Percentiles rank a stretch among this genome's conserved stretches.
Evolutionary conservation across 2,888 invertebrate species (phyloP).

Genomic region (Villa cingulata): DNA sequence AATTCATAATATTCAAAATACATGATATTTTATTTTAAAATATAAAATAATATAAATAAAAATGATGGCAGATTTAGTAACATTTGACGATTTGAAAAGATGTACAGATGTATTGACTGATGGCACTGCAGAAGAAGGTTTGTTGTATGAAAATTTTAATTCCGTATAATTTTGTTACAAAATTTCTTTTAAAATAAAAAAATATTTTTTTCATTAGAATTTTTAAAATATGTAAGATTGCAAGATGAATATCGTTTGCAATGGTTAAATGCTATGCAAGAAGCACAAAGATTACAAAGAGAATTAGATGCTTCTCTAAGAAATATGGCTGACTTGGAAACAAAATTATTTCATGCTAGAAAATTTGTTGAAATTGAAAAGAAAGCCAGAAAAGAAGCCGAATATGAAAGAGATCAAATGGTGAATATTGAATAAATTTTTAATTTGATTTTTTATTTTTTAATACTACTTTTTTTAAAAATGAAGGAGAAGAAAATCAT

Average conservation of each 20-base stretch:
- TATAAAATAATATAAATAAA: no score
- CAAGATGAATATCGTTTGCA: constrained; percentile 57
- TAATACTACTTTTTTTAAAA: constrained; percentile 7
- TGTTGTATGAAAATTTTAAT: not conserved
- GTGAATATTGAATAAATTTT: constrained; percentile 41
- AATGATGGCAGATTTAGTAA: constrained; percentile 49
- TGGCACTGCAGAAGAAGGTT: constrained; percentile 55
- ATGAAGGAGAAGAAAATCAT: constrained; percentile 56
- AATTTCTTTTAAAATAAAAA: not conserved
- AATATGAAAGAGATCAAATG: constrained; percentile 58
- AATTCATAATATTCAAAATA: no score
- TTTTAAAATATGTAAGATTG: constrained; percentile 56
- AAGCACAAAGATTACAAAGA: constrained; percentile 56
- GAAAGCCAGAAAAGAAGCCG: constrained; percentile 50
- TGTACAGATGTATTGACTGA: constrained; percentile 50
- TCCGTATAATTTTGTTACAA: not conserved
- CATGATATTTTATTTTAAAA: no score
- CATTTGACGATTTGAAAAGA: constrained; percentile 58
- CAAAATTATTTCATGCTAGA: constrained; percentile 67
- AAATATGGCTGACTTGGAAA: constrained; percentile 61
- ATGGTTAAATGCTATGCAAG: constrained; percentile 54
- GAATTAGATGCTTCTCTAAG: constrained; percentile 56
- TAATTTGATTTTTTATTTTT: not conserved
- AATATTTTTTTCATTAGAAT: constrained; percentile 43
- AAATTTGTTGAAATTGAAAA: constrained; percentile 69